Conservation (phyloP, 2,797 vertebrate genomes). For the Muraenolepis orangiensis region DNA sequence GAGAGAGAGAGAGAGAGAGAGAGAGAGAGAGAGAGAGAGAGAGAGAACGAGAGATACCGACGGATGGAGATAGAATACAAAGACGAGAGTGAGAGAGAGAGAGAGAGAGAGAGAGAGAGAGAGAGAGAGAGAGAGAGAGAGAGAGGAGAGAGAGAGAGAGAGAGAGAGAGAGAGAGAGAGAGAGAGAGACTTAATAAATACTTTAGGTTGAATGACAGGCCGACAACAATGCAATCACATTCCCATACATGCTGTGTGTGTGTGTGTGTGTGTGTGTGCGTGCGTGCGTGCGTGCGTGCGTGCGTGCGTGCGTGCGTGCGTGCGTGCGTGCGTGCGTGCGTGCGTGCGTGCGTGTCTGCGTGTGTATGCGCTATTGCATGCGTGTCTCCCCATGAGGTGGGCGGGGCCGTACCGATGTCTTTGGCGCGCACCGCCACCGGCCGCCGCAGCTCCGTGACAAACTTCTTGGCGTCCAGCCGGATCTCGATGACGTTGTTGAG, state of each 20-base stretch:
- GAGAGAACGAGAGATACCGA: too few species aligned
- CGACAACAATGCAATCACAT: not conserved
- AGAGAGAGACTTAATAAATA: not conserved
- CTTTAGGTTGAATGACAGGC: too few species aligned
- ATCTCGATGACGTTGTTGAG: conserved; percentile 98
- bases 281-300: not conserved
- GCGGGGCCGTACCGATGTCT: conserved; percentile 90
- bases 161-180: too few species aligned
- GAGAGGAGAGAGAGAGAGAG: too few species aligned
- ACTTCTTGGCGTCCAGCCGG: conserved; percentile 94
- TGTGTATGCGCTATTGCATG: conserved; percentile 4
- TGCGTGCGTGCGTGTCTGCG: not conserved
- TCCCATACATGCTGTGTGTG: not conserved
- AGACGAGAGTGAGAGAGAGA: too few species aligned
- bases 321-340: not conserved
- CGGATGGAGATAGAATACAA: too few species aligned
- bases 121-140: too few species aligned
- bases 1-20: too few species aligned
- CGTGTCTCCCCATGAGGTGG: too few species aligned
- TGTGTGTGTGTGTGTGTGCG: not conserved
- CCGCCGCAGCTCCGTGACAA: conserved; percentile 89
- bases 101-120: too few species aligned
- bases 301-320: not conserved
- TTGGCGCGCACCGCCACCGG: conserved; percentile 88
- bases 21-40: too few species aligned